phyloP scores from a whole-genome alignment of 1,140 invertebrate genomes.

The Watersipora subatra region DNA sequence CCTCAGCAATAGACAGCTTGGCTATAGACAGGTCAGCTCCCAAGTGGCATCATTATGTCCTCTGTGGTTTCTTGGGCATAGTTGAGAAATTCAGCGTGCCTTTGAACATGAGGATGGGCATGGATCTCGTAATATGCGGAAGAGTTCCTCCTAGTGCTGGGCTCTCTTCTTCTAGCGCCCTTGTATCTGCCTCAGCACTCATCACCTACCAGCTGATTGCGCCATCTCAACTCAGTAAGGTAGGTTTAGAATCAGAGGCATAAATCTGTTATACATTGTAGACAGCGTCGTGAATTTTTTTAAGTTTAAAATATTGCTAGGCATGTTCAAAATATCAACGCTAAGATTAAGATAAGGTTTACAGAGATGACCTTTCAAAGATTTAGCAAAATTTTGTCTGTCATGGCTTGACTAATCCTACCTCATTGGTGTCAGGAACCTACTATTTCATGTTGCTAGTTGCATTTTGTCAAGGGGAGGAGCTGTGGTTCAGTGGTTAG shows the following conservation, averaged over 20 bases:
- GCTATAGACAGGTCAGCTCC: conserved; percentile 43
- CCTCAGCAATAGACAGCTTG: conserved; percentile 35
- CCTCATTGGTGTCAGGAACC: too few relatives aligned
- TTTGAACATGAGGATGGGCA: not conserved
- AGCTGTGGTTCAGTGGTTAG: too few relatives aligned
- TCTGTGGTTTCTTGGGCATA: conserved; percentile 79
- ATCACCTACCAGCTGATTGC: conserved; percentile 47
- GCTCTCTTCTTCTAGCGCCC: conserved; percentile 87
- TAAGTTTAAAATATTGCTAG: too few relatives aligned
- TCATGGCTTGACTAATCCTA: too few relatives aligned
- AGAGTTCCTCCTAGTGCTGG: conserved; percentile 79
- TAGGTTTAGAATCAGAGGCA: too few relatives aligned
- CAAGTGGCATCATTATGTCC: conserved; percentile 83
- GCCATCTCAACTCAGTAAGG: conserved; percentile 27
- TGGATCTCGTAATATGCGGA: conserved; percentile 60
- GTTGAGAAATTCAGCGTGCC: conserved; percentile 25
- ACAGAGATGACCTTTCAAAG: too few relatives aligned
- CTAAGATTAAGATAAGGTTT: too few relatives aligned
- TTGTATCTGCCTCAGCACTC: conserved; percentile 81
- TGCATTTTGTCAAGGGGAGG: too few relatives aligned
- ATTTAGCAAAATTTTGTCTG: too few relatives aligned
- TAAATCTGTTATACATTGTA: too few relatives aligned
- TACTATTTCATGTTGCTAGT: too few relatives aligned
- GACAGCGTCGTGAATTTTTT: not conserved
- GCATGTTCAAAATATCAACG: too few relatives aligned